Percentiles rank a stretch among this genome's conserved stretches.
phyloP scores from a whole-genome alignment of 2,888 invertebrate genomes.

The Labia minor region DNA sequence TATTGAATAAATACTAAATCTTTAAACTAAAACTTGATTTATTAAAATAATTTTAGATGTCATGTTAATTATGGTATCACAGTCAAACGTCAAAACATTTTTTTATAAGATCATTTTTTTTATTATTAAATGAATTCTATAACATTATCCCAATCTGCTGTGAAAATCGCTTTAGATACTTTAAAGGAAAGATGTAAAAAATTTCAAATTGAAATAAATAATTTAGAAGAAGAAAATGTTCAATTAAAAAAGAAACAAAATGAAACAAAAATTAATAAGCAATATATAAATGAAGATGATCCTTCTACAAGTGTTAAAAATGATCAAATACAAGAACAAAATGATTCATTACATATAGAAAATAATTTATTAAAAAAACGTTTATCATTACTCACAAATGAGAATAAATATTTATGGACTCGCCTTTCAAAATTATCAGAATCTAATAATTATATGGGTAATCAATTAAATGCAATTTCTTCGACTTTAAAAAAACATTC shows the following conservation, averaged over 20 bases:
- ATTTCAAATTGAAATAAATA: constrained; percentile 56
- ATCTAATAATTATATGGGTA: constrained; percentile 44
- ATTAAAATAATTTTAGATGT: no score
- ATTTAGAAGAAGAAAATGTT: constrained; percentile 66
- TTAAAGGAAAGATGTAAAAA: constrained; percentile 71
- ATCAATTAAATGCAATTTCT: constrained; percentile 42
- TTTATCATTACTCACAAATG: constrained; percentile 67
- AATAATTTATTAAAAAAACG: constrained; percentile 66
- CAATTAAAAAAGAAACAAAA: constrained; percentile 40
- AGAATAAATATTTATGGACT: constrained; percentile 70
- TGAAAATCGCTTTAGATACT: constrained; percentile 57
- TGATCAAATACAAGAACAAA: constrained; percentile 45
- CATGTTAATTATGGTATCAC: no score
- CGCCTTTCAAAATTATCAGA: constrained; percentile 54
- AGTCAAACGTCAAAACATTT: no score
- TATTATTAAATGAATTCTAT: no score
- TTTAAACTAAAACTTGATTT: no score
- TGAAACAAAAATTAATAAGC: constrained; percentile 8
- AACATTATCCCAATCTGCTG: constrained; percentile 28
- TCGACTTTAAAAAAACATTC: constrained; percentile 40
- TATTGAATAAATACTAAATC: no score
- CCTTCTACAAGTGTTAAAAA: constrained; percentile 39
- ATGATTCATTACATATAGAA: constrained; percentile 59
- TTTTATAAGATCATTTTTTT: no score
- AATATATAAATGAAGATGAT: constrained; percentile 32